These are phyloP conservation scores for Kryphioiulus occultus DNA, from an alignment of 2,888 invertebrate genomes.

Conservation along the genomic window DNA sequence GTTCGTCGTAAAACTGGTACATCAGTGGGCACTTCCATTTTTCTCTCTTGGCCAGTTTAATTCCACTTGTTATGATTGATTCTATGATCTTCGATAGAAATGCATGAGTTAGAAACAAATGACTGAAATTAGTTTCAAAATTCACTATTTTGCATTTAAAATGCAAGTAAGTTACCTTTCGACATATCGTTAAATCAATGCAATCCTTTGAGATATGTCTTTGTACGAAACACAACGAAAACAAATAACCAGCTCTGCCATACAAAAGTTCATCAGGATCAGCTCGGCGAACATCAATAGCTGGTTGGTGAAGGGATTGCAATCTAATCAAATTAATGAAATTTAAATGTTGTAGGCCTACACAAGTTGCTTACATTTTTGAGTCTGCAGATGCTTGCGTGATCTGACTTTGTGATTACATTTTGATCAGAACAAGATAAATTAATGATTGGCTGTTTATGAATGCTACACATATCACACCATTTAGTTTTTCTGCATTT, in stretches of 20 bases:
- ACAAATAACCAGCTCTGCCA: constrained; percentile 84
- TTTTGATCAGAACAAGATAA: too few species aligned
- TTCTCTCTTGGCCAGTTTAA: constrained; percentile 67
- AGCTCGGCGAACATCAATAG: constrained; percentile 66
- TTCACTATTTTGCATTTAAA: background rate
- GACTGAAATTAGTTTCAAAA: too few species aligned
- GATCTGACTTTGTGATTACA: too few species aligned
- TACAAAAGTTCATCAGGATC: constrained; percentile 84
- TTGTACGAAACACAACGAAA: constrained; percentile 77
- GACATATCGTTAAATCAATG: constrained; percentile 69
- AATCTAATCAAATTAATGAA: constrained; percentile 64
- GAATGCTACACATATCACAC: too few species aligned
- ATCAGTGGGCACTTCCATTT: constrained; percentile 70
- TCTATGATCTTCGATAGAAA: constrained; percentile 68
- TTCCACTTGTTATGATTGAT: constrained; percentile 68
- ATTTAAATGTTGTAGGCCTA: too few species aligned
- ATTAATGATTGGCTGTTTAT: too few species aligned
- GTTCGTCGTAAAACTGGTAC: constrained; percentile 86
- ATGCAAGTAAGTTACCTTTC: constrained; percentile 65
- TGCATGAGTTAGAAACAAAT: too few species aligned
- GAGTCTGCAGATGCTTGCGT: too few species aligned
- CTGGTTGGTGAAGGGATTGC: constrained; percentile 67
- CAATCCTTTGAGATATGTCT: constrained; percentile 70
- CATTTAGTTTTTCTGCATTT: too few species aligned
- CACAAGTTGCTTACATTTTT: too few species aligned